Evolutionary conservation across 2,797 vertebrate species (phyloP).

Genomic region (Nyctibius grandis): DNA sequence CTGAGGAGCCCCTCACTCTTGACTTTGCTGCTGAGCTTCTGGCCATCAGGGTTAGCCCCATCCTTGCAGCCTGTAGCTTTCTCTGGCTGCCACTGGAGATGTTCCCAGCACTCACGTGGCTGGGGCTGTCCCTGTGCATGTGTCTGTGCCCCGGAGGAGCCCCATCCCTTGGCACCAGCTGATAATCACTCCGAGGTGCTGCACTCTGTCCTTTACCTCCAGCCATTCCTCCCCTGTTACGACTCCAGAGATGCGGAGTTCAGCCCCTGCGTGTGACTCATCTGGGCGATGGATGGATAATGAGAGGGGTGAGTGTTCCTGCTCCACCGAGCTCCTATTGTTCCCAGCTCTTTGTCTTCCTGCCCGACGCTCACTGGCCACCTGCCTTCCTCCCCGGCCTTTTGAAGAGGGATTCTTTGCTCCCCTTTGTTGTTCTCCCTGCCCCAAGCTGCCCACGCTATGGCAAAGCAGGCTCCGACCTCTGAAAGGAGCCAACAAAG

Average conservation of each 20-base stretch:
- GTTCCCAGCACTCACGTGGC: accelerated
- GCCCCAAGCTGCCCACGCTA: not conserved
- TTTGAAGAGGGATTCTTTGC: not conserved
- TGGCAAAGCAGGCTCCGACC: not conserved
- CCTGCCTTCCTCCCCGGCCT: constrained; percentile 14
- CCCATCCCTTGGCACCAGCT: not conserved
- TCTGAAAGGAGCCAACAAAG: not conserved
- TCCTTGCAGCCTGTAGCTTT: not conserved
- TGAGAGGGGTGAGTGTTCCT: not conserved
- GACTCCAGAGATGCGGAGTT: not conserved
- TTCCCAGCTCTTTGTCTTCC: not conserved
- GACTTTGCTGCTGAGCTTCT: not conserved
- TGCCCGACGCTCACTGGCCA: not conserved
- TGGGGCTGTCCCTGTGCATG: not conserved
- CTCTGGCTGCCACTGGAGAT: accelerated
- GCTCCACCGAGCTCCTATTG: not conserved
- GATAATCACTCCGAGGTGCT: not conserved
- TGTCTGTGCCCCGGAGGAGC: not conserved
- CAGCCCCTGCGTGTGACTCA: not conserved
- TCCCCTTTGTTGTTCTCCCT: constrained; percentile 1
- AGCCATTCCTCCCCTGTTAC: not conserved
- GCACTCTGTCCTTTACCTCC: not conserved
- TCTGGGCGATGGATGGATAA: not conserved
- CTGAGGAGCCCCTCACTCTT: not conserved
- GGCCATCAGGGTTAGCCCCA: not conserved